A percentile compares a stretch with the other conserved stretches of the same genome.
These are phyloP conservation scores for Hippocampus comes DNA, from an alignment of 2,113 vertebrate genomes.

Conservation along the genomic window DNA sequence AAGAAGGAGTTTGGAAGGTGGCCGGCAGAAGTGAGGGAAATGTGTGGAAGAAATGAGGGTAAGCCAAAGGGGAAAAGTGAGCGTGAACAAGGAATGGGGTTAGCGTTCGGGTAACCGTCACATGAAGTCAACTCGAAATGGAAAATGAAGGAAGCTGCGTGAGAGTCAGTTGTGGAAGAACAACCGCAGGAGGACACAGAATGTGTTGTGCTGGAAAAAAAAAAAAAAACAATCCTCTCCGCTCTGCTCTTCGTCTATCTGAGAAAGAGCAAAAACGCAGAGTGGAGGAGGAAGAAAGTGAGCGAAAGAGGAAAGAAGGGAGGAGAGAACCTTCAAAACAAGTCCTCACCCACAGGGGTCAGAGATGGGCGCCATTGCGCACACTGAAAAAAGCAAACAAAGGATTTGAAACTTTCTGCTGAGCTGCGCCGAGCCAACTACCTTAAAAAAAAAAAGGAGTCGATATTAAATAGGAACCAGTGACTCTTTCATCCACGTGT, in stretches of 20 bases:
- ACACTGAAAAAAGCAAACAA: conserved; percentile 7
- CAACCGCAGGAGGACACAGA: background rate
- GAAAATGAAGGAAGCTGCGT: background rate
- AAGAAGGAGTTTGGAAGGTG: background rate
- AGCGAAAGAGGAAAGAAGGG: conserved; percentile 4
- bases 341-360: conserved; percentile 53
- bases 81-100: no score
- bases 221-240: conserved; percentile 48
- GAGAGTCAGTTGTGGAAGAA: background rate
- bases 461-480: background rate
- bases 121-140: background rate
- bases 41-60: background rate
- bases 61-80: background rate
- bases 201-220: conserved; percentile 1
- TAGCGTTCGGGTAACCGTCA: background rate
- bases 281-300: conserved; percentile 36
- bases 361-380: conserved; percentile 11
- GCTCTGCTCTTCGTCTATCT: conserved; percentile 9
- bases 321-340: conserved; percentile 29
- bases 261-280: conserved; percentile 4
- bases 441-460: background rate
- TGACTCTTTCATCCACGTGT: background rate
- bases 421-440: background rate
- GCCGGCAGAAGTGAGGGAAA: background rate
- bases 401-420: conserved; percentile 12